Base-by-base conservation (phyloP, 30 jellyfish, hydroid and myxozoan species). In the Calvadosia cruxmelitensis region DNA sequence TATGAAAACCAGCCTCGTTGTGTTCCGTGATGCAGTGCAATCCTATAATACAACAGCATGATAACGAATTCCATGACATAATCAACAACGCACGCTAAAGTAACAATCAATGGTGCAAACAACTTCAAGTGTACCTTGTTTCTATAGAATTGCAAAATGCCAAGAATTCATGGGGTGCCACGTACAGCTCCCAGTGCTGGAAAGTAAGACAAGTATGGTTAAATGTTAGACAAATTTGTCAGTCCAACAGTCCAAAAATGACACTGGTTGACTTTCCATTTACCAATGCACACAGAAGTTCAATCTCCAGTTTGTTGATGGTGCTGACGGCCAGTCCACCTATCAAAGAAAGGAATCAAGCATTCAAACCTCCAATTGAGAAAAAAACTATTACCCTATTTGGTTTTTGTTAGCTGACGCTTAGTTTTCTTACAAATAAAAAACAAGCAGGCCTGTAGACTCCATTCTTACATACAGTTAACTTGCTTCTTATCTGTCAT, bases 301-400 rank as follows among this genome's bases (percentile, higher is more conserved):
- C 97, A 5, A 90, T 49, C 64, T 87, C 97, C 31, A 87, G 67
- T 32, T 81, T 80, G 64, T 87, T 87, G 50, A 87, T 85, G 27
- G 97, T 87, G 27, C 86, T 65, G 3, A 87, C 94, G 32, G 88
- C 97, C 35, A 87, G 89, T 30, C 97, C 97, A 87, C 95, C 97
- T 87, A 63, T 34, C 62, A 71, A 12, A 30, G 50, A 24, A 61
- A 13, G 1, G 5, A 34, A 29, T 67, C 13, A 0, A 36, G 57
- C n/a, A n/a, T n/a, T n/a, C n/a, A n/a, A n/a, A n/a, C n/a, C n/a
- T n/a, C n/a, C n/a, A n/a, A n/a, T n/a, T n/a, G n/a, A n/a, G n/a
- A n/a, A n/a, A n/a, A n/a, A n/a, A n/a, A n/a, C n/a, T n/a, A n/a
- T n/a, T n/a, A n/a, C n/a, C n/a, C n/a, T n/a, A n/a, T n/a, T n/a